Conservation (phyloP, 1,140 invertebrate genomes). For the Drosophila miranda region DNA sequence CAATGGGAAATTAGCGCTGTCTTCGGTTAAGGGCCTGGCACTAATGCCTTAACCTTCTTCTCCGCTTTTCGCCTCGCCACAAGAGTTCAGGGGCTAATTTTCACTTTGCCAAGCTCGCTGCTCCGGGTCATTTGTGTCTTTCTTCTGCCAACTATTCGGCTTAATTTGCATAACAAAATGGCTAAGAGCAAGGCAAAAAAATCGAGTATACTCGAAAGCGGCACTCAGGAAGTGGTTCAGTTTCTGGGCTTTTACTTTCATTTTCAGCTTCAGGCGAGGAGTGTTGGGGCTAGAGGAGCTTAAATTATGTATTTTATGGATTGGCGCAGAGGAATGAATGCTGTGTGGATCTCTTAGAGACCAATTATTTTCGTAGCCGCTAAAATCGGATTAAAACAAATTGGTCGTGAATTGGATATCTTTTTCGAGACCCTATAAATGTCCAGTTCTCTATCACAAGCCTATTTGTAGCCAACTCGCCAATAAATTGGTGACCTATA, state of each 20-base stretch:
- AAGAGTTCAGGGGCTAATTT: slow-evolving; percentile 70
- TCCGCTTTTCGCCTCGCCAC: slow-evolving; percentile 13
- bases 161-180: slow-evolving; percentile 68
- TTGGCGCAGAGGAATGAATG: neutral
- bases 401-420: no score
- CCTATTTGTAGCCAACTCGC: no score
- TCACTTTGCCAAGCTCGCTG: slow-evolving; percentile 63
- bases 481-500: no score
- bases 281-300: slow-evolving; percentile 1
- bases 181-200: slow-evolving; percentile 40
- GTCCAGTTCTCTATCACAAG: no score
- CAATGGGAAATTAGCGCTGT: slow-evolving; percentile 59
- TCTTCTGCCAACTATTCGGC: slow-evolving; percentile 34
- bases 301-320: neutral
- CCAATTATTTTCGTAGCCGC: neutral
- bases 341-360: neutral
- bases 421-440: no score
- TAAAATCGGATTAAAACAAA: neutral
- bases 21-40: slow-evolving; percentile 43
- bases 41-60: slow-evolving; percentile 44
- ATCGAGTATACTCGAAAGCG: slow-evolving; percentile 16
- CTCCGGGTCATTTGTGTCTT: slow-evolving; percentile 61
- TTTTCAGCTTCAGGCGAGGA: slow-evolving; percentile 27
- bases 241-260: slow-evolving; percentile 61
- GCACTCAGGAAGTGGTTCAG: slow-evolving; percentile 60